Evolutionary conservation across 2,888 invertebrate genomes (phyloP).

Genomic region (Ectemnius lituratus): DNA sequence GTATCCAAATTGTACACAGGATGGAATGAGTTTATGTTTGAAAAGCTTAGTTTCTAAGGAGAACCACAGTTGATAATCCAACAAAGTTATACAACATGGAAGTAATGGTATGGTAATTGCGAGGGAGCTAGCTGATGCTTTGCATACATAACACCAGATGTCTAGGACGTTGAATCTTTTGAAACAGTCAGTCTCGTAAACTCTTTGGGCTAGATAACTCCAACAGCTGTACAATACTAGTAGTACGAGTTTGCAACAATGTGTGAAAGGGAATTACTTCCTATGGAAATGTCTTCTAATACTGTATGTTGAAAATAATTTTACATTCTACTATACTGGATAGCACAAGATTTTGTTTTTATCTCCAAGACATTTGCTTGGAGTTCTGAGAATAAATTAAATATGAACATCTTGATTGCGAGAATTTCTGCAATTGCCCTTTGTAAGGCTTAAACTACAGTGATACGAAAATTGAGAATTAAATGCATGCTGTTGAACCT

Average conservation of each 20-base stretch:
- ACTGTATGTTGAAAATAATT: constrained; percentile 1
- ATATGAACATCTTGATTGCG: no score
- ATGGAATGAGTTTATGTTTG: neutral
- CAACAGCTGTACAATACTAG: neutral
- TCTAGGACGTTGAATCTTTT: constrained; percentile 20
- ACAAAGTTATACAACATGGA: constrained; percentile 39
- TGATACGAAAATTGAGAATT: constrained; percentile 29
- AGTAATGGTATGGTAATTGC: constrained; percentile 46
- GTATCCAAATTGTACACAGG: neutral
- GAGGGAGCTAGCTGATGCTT: constrained; percentile 25
- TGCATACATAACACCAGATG: constrained; percentile 24
- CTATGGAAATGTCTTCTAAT: constrained; percentile 1
- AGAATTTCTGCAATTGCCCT: no score
- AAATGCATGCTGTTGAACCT: constrained; percentile 63
- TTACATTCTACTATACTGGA: neutral
- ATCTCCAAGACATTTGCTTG: no score
- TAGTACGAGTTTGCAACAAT: neutral
- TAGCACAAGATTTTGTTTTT: neutral
- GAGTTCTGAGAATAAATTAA: no score
- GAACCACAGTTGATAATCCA: constrained; percentile 14
- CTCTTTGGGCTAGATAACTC: constrained; percentile 14
- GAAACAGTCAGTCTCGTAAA: constrained; percentile 11
- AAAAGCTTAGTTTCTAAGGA: constrained; percentile 7
- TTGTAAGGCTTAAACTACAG: neutral
- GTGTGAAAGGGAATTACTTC: neutral